Conservation (phyloP, 2,888 invertebrate genomes). For the Cheilosia vulpina region DNA sequence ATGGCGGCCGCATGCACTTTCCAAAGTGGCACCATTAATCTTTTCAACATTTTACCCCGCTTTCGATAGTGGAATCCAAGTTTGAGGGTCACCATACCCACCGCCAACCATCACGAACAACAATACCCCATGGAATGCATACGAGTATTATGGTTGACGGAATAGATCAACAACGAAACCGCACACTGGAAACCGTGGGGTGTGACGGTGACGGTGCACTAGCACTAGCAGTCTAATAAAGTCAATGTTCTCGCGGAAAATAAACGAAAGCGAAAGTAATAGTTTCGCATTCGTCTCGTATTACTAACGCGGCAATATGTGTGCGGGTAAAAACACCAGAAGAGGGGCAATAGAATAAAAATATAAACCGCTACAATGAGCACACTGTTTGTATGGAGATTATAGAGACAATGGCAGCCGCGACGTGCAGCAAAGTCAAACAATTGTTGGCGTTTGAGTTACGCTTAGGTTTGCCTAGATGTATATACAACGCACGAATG, state of each 20-base stretch:
- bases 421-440: slow-evolving; percentile 48
- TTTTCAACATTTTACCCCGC: slow-evolving; percentile 18
- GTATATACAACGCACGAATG: not conserved
- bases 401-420: slow-evolving; percentile 22
- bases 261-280: slow-evolving; percentile 66
- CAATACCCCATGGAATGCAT: slow-evolving; percentile 16
- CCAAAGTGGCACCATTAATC: slow-evolving; percentile 70
- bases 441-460: slow-evolving; percentile 44
- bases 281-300: slow-evolving; percentile 62
- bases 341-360: slow-evolving; percentile 24
- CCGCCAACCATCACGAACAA: slow-evolving; percentile 40
- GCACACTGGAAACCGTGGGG: not conserved
- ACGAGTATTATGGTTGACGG: not conserved
- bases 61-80: slow-evolving; percentile 10
- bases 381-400: not conserved
- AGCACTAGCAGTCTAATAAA: slow-evolving; percentile 10
- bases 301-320: slow-evolving; percentile 9
- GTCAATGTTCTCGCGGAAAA: slow-evolving; percentile 45
- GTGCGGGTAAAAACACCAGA: slow-evolving; percentile 13
- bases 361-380: slow-evolving; percentile 7
- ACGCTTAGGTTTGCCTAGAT: slow-evolving; percentile 18
- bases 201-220: not conserved
- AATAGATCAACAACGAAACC: slow-evolving; percentile 49
- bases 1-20: slow-evolving; percentile 44
- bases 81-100: slow-evolving; percentile 53